Evolutionary conservation across 2,113 vertebrate species (phyloP), one percentile per base, ranked within the genome.

Genomic region (Poicephalus gulielmi): DNA sequence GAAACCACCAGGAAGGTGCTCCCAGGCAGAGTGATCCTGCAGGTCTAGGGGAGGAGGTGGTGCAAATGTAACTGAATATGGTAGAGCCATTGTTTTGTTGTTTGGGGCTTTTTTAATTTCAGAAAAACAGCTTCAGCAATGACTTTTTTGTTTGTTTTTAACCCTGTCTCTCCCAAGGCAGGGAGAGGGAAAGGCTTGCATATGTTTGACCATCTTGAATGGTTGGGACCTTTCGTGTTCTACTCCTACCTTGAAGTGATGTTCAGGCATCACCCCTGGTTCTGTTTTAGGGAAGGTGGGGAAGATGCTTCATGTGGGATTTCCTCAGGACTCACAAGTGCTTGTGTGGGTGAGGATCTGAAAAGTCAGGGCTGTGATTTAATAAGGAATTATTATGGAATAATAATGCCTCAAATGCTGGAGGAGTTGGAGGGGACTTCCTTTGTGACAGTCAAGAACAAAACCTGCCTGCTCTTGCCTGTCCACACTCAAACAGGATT

Each of bases 1-100:
- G 49, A 44, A 62, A 35, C 13, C 2, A 4, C 15, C 0, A 4
- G n/a, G 47, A 74, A 71, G 55, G 17, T 1, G 35, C 41, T 68
- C 57, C 13, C 22, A 69, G 9, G 14, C 0, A 2, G 53, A 47
- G 62, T 2, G 0, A 23, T 53, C 46, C 73, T 3, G 1, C 33
- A 41, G 46, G 44, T 50, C 62, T 37, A 12, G 19, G 57, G 24
- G 14, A 59, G 46, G 59, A 83, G 50, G 35, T 9, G 39, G 27
- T 50, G 30, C n/a, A 64, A 64, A 52, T 66, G 49, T 39, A 53
- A 30, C 57, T 71, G 50, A 46, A 39, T 4, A 0, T 25, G 37
- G 24, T 17, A 66, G 37, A 10, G 2, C 35, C 1, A 1, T 30
- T 35, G 22, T 50, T 43, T 67, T 35, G 62, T n/a, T 57, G 57